These are phyloP conservation scores for Probaryconus sp. DNA, from an alignment of 1,140 invertebrate genomes.

Conservation along the genomic window DNA sequence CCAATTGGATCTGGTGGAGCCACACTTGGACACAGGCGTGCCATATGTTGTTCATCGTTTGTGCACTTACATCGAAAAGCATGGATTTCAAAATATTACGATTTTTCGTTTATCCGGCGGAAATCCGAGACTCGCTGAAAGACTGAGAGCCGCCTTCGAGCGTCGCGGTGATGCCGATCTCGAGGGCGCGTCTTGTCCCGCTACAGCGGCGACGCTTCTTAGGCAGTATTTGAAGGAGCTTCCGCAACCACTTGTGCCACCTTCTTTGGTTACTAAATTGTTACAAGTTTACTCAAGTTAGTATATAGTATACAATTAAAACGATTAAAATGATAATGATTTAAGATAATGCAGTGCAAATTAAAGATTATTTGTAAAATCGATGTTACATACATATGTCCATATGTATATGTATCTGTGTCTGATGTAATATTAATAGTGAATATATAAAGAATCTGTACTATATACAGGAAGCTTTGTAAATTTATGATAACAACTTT, in stretches of 20 bases:
- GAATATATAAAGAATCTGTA: too few relatives aligned
- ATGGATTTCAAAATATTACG: constrained; percentile 74
- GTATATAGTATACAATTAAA: constrained; percentile 36
- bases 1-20: constrained; percentile 70
- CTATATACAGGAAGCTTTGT: too few relatives aligned
- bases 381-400: too few relatives aligned
- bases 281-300: constrained; percentile 72
- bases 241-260: constrained; percentile 76
- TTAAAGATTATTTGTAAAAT: too few relatives aligned
- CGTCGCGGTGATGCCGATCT: constrained; percentile 78
- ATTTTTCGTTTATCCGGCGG: constrained; percentile 75
- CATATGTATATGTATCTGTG: too few relatives aligned
- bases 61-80: constrained; percentile 75
- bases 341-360: too few relatives aligned
- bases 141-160: constrained; percentile 75
- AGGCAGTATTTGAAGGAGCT: constrained; percentile 78
- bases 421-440: too few relatives aligned
- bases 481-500: too few relatives aligned
- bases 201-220: constrained; percentile 76
- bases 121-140: constrained; percentile 74
- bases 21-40: constrained; percentile 72
- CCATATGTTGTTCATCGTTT: constrained; percentile 76
- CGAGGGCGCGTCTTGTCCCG: constrained; percentile 74
- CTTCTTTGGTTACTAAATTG: constrained; percentile 72
- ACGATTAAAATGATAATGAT: too few relatives aligned